A percentile compares a stretch with the other conserved stretches of the same genome.
Evolutionary conservation across 2,888 invertebrate genomes (phyloP).

Genomic region (Cheilosia urbana): DNA sequence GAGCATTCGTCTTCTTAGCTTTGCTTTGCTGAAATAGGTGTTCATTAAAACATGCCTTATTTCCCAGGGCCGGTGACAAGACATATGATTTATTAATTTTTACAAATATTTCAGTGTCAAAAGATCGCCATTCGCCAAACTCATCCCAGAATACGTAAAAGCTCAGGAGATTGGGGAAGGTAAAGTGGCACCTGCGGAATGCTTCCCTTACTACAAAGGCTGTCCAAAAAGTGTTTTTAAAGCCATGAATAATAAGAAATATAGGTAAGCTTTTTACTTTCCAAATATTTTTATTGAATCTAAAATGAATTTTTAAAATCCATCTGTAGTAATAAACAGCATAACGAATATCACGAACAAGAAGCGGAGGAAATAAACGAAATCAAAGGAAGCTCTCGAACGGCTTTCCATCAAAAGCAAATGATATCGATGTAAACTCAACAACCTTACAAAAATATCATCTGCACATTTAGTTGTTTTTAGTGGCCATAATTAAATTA

Average conservation of each 20-base stretch:
- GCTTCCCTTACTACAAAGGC: conserved; percentile 92
- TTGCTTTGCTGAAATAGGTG: no score
- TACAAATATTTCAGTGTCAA: conserved; percentile 86
- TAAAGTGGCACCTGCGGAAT: conserved; percentile 88
- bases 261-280: conserved; percentile 76
- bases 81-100: neutral
- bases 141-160: conserved; percentile 90
- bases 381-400: conserved; percentile 42
- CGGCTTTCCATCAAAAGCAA: conserved; percentile 7
- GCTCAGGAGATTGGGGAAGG: conserved; percentile 91
- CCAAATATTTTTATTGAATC: neutral
- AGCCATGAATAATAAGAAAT: conserved; percentile 79
- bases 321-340: conserved; percentile 63
- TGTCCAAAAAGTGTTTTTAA: conserved; percentile 92
- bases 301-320: neutral
- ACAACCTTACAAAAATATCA: conserved; percentile 6
- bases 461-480: conserved; percentile 39
- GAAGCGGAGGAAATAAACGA: conserved; percentile 78
- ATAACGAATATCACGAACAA: conserved; percentile 81
- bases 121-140: conserved; percentile 90
- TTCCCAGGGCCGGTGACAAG: no score
- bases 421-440: conserved; percentile 54
- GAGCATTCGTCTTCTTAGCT: no score
- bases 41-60: no score
- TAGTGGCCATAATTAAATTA: conserved; percentile 72